phyloP scores from a whole-genome alignment of 1,140 invertebrate species.

The Schlechtendalia chinensis region DNA sequence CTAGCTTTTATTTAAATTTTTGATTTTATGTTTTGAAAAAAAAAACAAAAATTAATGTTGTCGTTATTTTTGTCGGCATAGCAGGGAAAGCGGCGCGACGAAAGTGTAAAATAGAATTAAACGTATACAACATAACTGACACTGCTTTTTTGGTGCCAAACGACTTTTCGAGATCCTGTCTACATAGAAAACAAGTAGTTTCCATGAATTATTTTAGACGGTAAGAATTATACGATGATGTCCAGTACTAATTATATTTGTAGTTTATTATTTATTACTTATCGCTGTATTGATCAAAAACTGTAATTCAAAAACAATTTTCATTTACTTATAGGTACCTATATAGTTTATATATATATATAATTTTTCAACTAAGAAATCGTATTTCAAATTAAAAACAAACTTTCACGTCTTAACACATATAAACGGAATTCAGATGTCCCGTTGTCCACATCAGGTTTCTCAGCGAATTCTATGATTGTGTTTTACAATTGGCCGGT shows the following conservation, averaged over 20 bases:
- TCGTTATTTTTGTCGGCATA: neutral
- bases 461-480: neutral
- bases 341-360: neutral
- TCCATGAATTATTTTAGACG: conserved; percentile 3
- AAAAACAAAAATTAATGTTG: conserved; percentile 1
- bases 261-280: conserved; percentile 11
- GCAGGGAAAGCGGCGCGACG: neutral
- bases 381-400: neutral
- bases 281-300: conserved; percentile 22
- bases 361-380: conserved; percentile 9
- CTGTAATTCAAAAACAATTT: conserved; percentile 10
- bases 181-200: conserved; percentile 30
- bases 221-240: neutral
- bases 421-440: neutral
- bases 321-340: neutral
- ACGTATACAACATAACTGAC: conserved; percentile 12
- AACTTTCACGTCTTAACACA: neutral
- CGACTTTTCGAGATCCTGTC: conserved; percentile 15
- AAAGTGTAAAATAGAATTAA: conserved; percentile 8
- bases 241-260: conserved; percentile 27
- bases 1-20: conserved; percentile 14
- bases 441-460: conserved; percentile 22
- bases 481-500: neutral
- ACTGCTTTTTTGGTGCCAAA: conserved; percentile 24
- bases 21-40: neutral